Evolutionary conservation across 2,888 invertebrate genomes (phyloP).

Genomic region (Scaptodrosophila latifasciaeformis): DNA sequence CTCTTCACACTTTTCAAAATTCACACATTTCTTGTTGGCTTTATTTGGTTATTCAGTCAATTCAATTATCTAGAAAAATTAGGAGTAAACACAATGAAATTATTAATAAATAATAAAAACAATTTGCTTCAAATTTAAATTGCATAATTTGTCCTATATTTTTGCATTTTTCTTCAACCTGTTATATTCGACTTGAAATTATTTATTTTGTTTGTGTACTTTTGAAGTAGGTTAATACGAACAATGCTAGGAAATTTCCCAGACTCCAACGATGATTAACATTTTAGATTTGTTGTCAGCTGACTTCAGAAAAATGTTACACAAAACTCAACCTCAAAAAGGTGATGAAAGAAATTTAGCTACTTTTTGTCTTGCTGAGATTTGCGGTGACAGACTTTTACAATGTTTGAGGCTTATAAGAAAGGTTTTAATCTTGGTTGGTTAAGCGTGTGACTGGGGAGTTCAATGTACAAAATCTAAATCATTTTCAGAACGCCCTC

Average conservation of each 20-base stretch:
- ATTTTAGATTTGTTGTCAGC: no score
- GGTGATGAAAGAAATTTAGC: conserved; percentile 35
- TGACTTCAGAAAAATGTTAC: conserved; percentile 18
- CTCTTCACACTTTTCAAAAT: no score
- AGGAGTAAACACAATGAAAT: no score
- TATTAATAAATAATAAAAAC: conserved; percentile 15
- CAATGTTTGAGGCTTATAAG: no score
- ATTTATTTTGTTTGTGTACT: no score
- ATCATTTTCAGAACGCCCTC: conserved; percentile 29
- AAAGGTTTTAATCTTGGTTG: no score
- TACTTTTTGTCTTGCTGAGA: neutral
- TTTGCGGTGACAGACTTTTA: conserved; percentile 36
- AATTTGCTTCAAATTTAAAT: conserved; percentile 33
- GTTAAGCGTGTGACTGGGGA: conserved; percentile 50
- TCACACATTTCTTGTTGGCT: no score
- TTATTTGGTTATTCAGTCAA: no score
- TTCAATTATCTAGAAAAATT: no score
- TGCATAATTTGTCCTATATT: conserved; percentile 33
- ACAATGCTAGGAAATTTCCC: conserved; percentile 57
- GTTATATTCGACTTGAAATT: no score
- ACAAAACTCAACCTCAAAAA: conserved; percentile 24
- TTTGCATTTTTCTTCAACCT: neutral
- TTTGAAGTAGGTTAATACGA: no score
- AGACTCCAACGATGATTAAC: conserved; percentile 16
- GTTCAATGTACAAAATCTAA: conserved; percentile 45